Conservation (phyloP, 1,140 invertebrate genomes). For the Notospermus geniculatus region DNA sequence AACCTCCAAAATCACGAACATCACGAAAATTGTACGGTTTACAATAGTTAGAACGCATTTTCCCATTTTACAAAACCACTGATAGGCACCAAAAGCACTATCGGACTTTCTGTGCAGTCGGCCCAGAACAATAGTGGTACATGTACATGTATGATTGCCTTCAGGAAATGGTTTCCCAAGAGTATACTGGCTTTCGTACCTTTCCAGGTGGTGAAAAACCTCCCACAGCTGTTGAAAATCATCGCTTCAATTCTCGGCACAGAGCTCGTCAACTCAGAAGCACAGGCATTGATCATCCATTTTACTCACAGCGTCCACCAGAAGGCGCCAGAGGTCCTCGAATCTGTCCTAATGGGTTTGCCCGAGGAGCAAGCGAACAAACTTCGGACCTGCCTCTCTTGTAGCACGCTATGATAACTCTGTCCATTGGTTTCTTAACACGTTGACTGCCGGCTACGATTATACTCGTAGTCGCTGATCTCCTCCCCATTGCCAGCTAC, state of each 20-base stretch:
- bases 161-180: background rate
- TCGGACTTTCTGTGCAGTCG: too few relatives aligned
- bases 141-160: background rate
- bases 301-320: slow-evolving; percentile 33
- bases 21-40: too few relatives aligned
- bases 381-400: slow-evolving; percentile 28
- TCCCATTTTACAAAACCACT: too few relatives aligned
- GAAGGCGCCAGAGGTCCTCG: slow-evolving; percentile 27
- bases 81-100: too few relatives aligned
- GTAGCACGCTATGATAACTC: too few relatives aligned
- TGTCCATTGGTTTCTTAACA: too few relatives aligned
- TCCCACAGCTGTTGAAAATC: slow-evolving; percentile 25
- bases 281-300: slow-evolving; percentile 30
- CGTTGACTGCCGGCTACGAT: too few relatives aligned
- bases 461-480: too few relatives aligned
- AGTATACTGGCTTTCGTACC: background rate
- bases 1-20: too few relatives aligned
- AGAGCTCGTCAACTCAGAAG: slow-evolving; percentile 32
- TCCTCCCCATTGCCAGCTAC: too few relatives aligned
- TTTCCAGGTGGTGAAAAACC: slow-evolving; percentile 7
- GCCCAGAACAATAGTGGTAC: background rate
- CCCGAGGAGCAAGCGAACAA: slow-evolving; percentile 24
- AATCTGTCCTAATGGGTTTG: slow-evolving; percentile 22
- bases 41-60: too few relatives aligned
- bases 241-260: slow-evolving; percentile 26